Percentiles rank a stretch among this genome's conserved stretches.
Conservation (phyloP, 2,113 vertebrate genomes). For the Sceloporus undulatus region DNA sequence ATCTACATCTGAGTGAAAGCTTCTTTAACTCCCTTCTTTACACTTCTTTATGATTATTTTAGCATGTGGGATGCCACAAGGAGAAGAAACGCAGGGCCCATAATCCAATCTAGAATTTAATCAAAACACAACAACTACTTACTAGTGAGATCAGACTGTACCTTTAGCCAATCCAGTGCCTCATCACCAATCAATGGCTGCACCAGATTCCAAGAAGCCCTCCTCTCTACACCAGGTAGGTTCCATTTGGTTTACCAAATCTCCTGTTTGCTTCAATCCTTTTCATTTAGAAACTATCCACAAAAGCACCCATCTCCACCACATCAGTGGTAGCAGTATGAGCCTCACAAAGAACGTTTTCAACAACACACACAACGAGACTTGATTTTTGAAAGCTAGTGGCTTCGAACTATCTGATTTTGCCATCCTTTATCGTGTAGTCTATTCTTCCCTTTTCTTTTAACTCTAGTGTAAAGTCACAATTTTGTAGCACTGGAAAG, state of each 20-base stretch:
- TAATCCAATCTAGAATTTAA: background rate
- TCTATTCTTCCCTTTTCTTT: background rate
- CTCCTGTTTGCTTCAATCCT: background rate
- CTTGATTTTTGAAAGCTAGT: background rate
- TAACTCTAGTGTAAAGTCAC: background rate
- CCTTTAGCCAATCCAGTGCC: background rate
- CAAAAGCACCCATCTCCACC: background rate
- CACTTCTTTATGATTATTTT: background rate
- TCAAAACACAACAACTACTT: background rate
- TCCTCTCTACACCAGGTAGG: slow-evolving; percentile 7
- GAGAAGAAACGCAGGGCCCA: background rate
- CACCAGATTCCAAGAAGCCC: background rate
- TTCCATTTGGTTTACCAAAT: background rate
- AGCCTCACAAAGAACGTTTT: background rate
- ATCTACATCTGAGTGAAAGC: too few relatives aligned
- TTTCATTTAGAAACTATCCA: background rate
- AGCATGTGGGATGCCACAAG: background rate
- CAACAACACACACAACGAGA: background rate
- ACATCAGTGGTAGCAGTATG: background rate
- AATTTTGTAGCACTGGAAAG: background rate
- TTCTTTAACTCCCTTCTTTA: too few relatives aligned
- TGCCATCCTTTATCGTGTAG: background rate
- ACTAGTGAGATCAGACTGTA: background rate
- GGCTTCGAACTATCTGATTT: background rate
- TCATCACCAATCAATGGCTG: too few relatives aligned